phyloP scores from a whole-genome alignment of 2,113 vertebrate genomes.

The Semicossyphus pulcher region DNA sequence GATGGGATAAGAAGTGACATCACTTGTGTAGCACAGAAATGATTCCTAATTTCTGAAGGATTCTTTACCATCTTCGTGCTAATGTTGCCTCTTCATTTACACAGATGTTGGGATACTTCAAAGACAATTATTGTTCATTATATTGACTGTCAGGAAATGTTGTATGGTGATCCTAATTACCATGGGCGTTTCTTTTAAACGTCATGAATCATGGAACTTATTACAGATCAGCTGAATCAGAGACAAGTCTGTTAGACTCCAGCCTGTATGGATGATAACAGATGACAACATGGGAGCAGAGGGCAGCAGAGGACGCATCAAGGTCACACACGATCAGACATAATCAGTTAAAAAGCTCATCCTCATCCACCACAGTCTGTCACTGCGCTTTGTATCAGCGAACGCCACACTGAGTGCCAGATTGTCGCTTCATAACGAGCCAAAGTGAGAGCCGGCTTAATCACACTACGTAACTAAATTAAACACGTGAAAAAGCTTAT shows the following conservation, averaged over 20 bases:
- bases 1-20: no score
- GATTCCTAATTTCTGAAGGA: neutral
- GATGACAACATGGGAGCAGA: slow-evolving; percentile 12
- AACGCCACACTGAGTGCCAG: slow-evolving; percentile 47
- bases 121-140: neutral
- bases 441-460: slow-evolving; percentile 40
- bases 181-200: neutral
- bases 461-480: slow-evolving; percentile 54
- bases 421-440: slow-evolving; percentile 29
- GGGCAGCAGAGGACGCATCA: slow-evolving; percentile 46
- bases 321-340: slow-evolving; percentile 62
- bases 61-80: neutral
- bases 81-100: neutral
- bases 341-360: slow-evolving; percentile 51
- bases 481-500: no score
- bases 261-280: no score
- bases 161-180: neutral
- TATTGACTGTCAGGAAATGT: neutral
- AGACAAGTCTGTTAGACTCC: neutral
- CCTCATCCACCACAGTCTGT: slow-evolving; percentile 27
- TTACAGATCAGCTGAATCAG: neutral
- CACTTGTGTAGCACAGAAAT: neutral
- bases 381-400: slow-evolving; percentile 35
- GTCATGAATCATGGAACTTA: neutral
- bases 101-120: no score